A percentile compares a stretch with the other conserved stretches of the same genome.
Evolutionary conservation across 2,113 vertebrate genomes (phyloP).

Genomic region (Catharus fuscescens): DNA sequence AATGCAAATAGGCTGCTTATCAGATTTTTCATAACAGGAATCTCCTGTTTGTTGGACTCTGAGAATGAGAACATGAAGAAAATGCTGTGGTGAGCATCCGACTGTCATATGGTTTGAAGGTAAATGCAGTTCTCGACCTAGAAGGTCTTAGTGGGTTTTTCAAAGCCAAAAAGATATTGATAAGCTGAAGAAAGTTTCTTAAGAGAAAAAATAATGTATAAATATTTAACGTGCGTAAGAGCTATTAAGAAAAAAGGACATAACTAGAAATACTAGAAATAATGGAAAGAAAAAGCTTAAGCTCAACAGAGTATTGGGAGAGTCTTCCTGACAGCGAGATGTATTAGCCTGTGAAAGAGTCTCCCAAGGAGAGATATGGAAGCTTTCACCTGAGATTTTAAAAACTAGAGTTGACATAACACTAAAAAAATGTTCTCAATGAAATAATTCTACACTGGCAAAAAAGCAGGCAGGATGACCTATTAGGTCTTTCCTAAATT

Average conservation of each 20-base stretch:
- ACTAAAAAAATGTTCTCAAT: slow-evolving; percentile 29
- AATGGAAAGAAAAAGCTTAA: slow-evolving; percentile 32
- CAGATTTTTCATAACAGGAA: neutral
- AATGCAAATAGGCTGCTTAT: neutral
- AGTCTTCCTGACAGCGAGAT: slow-evolving; percentile 15
- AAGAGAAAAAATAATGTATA: neutral
- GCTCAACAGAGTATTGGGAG: neutral
- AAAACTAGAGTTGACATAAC: slow-evolving; percentile 45
- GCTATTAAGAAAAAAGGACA: neutral
- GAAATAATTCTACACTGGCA: slow-evolving; percentile 32
- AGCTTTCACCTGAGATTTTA: slow-evolving; percentile 55
- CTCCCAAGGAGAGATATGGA: slow-evolving; percentile 29
- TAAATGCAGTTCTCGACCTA: neutral
- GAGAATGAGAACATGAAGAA: neutral
- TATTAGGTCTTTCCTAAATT: neutral
- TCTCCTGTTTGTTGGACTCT: neutral
- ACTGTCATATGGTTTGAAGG: neutral
- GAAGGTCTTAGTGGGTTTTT: neutral
- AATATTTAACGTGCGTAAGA: slow-evolving; percentile 33
- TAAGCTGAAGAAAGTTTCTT: neutral
- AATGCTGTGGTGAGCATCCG: neutral
- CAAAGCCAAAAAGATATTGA: neutral
- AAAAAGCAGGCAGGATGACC: slow-evolving; percentile 5
- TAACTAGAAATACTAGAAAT: slow-evolving; percentile 49
- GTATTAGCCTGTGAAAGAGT: slow-evolving; percentile 42